phyloP scores from a whole-genome alignment of 2,113 vertebrate genomes.

The Poecile atricapillus region DNA sequence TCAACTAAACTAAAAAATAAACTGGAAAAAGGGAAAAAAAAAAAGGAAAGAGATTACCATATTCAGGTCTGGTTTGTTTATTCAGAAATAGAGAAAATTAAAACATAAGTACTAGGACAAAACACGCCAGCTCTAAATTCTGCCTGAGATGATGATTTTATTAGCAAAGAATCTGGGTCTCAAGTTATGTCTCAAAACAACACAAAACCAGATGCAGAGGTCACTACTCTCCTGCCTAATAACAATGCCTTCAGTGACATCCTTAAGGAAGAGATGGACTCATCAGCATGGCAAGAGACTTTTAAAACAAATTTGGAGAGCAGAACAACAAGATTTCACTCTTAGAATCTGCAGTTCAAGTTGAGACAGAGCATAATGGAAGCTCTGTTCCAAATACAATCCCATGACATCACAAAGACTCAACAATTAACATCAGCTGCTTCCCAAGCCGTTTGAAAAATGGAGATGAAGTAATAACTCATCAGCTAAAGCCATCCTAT shows the following conservation, averaged over 20 bases:
- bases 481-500: background rate
- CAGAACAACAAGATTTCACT: background rate
- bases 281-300: background rate
- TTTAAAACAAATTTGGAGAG: slow-evolving; percentile 14
- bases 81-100: slow-evolving; percentile 59
- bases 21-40: background rate
- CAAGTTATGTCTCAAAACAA: slow-evolving; percentile 57
- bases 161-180: slow-evolving; percentile 62
- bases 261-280: slow-evolving; percentile 42
- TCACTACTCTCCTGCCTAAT: slow-evolving; percentile 40
- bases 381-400: slow-evolving; percentile 28
- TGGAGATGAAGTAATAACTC: background rate
- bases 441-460: slow-evolving; percentile 36
- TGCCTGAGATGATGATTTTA: slow-evolving; percentile 65
- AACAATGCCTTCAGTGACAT: slow-evolving; percentile 58
- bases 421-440: slow-evolving; percentile 49
- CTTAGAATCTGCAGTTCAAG: background rate
- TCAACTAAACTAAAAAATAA: background rate
- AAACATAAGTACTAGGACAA: slow-evolving; percentile 52
- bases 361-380: slow-evolving; percentile 31
- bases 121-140: slow-evolving; percentile 57
- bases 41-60: slow-evolving; percentile 8
- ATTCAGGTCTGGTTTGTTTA: slow-evolving; percentile 57
- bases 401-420: slow-evolving; percentile 43
- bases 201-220: slow-evolving; percentile 67